phyloP scores from a whole-genome alignment of 2,113 vertebrate species.

The Shinisaurus crocodilurus region DNA sequence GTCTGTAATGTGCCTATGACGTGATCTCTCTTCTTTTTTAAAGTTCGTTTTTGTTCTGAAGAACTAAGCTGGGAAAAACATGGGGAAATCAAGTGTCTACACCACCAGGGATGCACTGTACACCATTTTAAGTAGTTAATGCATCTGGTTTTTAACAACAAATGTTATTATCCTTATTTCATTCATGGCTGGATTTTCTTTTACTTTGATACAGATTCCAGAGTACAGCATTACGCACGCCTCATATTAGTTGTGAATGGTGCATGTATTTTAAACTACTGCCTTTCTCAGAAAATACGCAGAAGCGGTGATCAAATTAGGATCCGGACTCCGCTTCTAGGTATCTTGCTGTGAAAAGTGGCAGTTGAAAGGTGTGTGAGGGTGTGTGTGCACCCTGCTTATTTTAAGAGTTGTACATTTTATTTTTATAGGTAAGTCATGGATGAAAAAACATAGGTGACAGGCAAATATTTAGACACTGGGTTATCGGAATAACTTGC shows the following conservation, averaged over 20 bases:
- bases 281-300: neutral
- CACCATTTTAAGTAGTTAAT: neutral
- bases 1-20: neutral
- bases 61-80: neutral
- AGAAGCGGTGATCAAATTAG: neutral
- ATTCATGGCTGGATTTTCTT: neutral
- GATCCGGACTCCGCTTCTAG: neutral
- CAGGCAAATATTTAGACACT: neutral
- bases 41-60: neutral
- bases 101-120: neutral
- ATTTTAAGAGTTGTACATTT: neutral
- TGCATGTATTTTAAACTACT: neutral
- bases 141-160: neutral
- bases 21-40: neutral
- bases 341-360: neutral
- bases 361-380: neutral
- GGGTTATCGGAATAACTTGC: neutral
- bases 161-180: neutral
- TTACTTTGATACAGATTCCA: neutral
- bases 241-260: neutral
- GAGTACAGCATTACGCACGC: neutral
- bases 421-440: neutral
- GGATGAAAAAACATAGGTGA: neutral
- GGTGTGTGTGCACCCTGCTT: neutral
- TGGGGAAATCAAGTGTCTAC: neutral